Conservation (phyloP, 1,140 invertebrate species). For the Drosophila burlai region DNA sequence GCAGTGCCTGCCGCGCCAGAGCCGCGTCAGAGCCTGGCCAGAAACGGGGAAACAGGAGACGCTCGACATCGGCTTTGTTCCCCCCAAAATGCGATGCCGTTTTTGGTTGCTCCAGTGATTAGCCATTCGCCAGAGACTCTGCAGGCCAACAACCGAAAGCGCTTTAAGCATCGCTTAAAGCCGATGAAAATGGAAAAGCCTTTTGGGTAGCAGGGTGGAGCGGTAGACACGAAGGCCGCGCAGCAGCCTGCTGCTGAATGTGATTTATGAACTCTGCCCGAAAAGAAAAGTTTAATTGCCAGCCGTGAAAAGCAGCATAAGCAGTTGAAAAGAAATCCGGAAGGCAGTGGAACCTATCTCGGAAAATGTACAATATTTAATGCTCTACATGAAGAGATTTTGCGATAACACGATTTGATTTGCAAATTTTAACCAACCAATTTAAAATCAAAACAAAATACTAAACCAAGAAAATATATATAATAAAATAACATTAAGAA, state of each 20-base stretch:
- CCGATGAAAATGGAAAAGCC: constrained; percentile 25
- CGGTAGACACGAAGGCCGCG: constrained; percentile 8
- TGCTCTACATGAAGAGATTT: constrained; percentile 13
- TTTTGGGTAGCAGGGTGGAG: background rate
- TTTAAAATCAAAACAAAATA: background rate
- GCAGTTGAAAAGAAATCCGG: constrained; percentile 57
- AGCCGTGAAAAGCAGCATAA: constrained; percentile 78
- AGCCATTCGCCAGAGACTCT: constrained; percentile 39
- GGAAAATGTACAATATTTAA: background rate
- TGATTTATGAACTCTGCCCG: constrained; percentile 78
- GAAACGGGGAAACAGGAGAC: constrained; percentile 32
- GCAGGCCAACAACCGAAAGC: constrained; percentile 12
- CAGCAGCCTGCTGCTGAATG: constrained; percentile 70
- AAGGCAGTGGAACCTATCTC: constrained; percentile 4
- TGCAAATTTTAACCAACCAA: background rate
- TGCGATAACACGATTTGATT: background rate
- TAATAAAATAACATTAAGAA: background rate
- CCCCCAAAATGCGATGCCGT: constrained; percentile 46
- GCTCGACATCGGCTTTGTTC: constrained; percentile 52
- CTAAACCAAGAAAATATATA: background rate
- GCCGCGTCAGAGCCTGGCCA: constrained; percentile 9
- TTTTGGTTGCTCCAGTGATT: constrained; percentile 69
- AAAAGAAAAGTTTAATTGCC: constrained; percentile 83
- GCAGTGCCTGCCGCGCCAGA: constrained; percentile 1
- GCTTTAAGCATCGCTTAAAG: constrained; percentile 46